These are phyloP conservation scores for Lithophane leautieri DNA, from an alignment of 2,888 invertebrate species.

Conservation along the genomic window DNA sequence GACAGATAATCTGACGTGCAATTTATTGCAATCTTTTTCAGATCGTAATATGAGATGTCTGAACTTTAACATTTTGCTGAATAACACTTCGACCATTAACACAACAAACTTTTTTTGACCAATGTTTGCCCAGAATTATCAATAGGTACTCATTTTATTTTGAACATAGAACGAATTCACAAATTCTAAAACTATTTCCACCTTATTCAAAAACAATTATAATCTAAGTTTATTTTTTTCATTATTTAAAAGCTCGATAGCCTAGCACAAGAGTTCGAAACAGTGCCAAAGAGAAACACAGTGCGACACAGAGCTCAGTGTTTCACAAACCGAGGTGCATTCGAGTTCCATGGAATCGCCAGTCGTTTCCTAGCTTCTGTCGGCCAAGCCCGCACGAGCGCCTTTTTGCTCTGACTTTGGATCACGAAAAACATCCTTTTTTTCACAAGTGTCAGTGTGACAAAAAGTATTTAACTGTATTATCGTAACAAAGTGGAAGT, in stretches of 20 bases:
- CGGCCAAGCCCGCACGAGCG: conserved; percentile 64
- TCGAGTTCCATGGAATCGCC: conserved; percentile 56
- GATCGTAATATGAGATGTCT: conserved; percentile 40
- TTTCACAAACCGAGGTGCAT: conserved; percentile 39
- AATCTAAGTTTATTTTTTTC: not conserved
- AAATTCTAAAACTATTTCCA: conserved; percentile 7
- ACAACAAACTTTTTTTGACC: not conserved
- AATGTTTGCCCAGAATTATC: not conserved
- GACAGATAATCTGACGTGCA: conserved; percentile 47
- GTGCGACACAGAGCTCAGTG: conserved; percentile 58
- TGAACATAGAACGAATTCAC: not conserved
- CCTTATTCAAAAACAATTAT: not conserved
- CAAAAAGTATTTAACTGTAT: conserved; percentile 58
- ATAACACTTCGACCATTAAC: conserved; percentile 18
- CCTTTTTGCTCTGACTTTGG: conserved; percentile 55
- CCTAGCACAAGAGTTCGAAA: conserved; percentile 8
- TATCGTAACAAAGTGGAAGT: conserved; percentile 57
- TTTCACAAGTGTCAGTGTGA: conserved; percentile 58
- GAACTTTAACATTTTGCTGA: conserved; percentile 40
- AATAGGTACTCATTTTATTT: not conserved
- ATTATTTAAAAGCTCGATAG: not conserved
- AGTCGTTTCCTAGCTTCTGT: conserved; percentile 69
- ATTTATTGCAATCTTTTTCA: conserved; percentile 46
- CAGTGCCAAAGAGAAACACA: conserved; percentile 32
- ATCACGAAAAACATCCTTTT: conserved; percentile 62